Conservation (phyloP, 2,113 vertebrate species). For the Gobius niger region DNA sequence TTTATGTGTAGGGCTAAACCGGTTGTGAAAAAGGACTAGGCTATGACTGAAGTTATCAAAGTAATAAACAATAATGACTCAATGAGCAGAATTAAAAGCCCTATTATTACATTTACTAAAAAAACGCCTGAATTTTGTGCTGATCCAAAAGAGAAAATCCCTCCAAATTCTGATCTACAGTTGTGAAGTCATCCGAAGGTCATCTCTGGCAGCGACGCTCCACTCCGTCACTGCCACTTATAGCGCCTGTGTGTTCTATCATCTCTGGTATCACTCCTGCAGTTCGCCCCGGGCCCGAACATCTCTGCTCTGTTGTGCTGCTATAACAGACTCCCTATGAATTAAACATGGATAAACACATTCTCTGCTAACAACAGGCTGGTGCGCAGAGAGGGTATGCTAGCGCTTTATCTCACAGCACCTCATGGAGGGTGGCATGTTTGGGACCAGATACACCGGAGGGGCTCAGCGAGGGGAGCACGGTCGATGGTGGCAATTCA, state of each 20-base stretch:
- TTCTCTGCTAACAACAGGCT: conserved; percentile 41
- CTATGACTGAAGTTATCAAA: too few relatives aligned
- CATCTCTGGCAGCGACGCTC: conserved; percentile 44
- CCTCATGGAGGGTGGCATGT: conserved; percentile 15
- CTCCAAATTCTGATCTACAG: conserved; percentile 8
- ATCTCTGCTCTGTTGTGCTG: conserved; percentile 37
- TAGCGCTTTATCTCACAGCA: conserved; percentile 26
- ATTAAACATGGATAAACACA: conserved; percentile 67
- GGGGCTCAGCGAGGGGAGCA: neutral
- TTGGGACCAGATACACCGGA: conserved; percentile 14
- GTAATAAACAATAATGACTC: too few relatives aligned
- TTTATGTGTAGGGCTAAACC: too few relatives aligned
- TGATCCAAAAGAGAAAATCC: neutral
- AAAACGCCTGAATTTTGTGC: neutral
- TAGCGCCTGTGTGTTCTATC: conserved; percentile 26
- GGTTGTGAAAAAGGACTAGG: too few relatives aligned
- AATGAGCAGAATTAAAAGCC: too few relatives aligned
- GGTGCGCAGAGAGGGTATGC: conserved; percentile 24
- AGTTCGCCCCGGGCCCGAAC: conserved; percentile 49
- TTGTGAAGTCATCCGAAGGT: conserved; percentile 57
- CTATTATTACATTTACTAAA: conserved; percentile 8
- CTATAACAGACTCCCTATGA: conserved; percentile 56
- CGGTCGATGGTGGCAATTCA: too few relatives aligned
- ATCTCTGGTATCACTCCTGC: conserved; percentile 30
- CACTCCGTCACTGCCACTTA: conserved; percentile 60